phyloP scores from a whole-genome alignment of 2,888 invertebrate genomes.

The Lycaena phlaeas region DNA sequence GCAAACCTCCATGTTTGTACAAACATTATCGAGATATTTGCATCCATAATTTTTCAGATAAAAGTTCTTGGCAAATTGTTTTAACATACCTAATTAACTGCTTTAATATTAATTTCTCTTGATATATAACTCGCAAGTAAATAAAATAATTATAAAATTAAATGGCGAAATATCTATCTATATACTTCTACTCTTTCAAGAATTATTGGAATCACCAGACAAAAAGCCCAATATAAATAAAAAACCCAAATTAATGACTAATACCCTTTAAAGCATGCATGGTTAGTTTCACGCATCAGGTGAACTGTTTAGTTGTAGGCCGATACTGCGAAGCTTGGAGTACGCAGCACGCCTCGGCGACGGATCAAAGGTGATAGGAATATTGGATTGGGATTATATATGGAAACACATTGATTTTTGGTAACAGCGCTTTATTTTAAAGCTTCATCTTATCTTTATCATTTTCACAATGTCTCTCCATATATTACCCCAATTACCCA shows the following conservation, averaged over 20 bases:
- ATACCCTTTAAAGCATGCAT: slow-evolving; percentile 10
- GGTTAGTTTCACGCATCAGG: slow-evolving; percentile 12
- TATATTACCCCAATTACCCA: slow-evolving; percentile 78
- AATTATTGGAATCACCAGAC: slow-evolving; percentile 2
- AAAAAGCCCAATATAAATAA: slow-evolving; percentile 1
- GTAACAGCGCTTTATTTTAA: slow-evolving; percentile 80
- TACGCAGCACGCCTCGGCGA: slow-evolving; percentile 8
- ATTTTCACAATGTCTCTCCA: slow-evolving; percentile 79
- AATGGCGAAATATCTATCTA: no score
- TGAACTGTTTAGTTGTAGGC: neutral
- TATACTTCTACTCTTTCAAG: no score
- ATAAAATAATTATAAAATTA: no score
- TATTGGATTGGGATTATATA: slow-evolving; percentile 58
- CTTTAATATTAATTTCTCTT: no score
- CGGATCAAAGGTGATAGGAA: slow-evolving; percentile 26
- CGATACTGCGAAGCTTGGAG: slow-evolving; percentile 4
- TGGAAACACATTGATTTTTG: slow-evolving; percentile 80
- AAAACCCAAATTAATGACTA: slow-evolving; percentile 7
- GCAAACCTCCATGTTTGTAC: neutral
- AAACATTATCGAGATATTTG: no score
- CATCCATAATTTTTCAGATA: no score
- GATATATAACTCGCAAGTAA: no score
- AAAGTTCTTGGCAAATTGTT: no score
- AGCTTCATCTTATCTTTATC: slow-evolving; percentile 74
- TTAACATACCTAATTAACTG: no score